Percentiles rank a stretch among this genome's conserved stretches.
Evolutionary conservation across 2,888 invertebrate genomes (phyloP).

Genomic region (Drosophila multiciliata): DNA sequence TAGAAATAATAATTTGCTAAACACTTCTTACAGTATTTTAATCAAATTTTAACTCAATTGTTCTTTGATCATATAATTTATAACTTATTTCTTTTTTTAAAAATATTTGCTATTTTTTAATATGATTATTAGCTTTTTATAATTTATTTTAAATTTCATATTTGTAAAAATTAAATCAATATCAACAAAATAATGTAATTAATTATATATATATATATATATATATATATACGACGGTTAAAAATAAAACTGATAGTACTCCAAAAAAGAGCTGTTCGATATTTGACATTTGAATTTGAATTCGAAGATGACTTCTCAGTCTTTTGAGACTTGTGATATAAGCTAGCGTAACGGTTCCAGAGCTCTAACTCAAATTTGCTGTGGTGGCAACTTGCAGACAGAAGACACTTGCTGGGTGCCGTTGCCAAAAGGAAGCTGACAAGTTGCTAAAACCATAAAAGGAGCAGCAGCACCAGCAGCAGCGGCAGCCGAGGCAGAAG

Average conservation of each 20-base stretch:
- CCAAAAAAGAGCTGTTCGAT: background rate
- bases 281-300: too few relatives aligned
- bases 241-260: background rate
- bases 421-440: constrained; percentile 83
- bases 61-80: background rate
- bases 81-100: background rate
- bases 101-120: background rate
- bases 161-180: background rate
- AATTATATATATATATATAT: background rate
- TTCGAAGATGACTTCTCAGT: constrained; percentile 10
- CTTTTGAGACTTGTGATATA: constrained; percentile 19
- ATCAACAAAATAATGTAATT: background rate
- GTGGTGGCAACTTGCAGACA: constrained; percentile 50
- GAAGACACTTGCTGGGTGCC: constrained; percentile 74
- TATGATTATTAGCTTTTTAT: background rate
- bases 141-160: background rate
- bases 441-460: constrained; percentile 64
- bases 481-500: constrained; percentile 35
- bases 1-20: background rate
- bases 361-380: constrained; percentile 31
- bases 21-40: background rate
- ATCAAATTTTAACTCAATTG: background rate
- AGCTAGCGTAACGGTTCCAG: constrained; percentile 74
- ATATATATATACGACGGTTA: background rate
- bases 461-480: constrained; percentile 18